Conservation (phyloP, 1,140 invertebrate species). For the Chrysopa pallens region DNA sequence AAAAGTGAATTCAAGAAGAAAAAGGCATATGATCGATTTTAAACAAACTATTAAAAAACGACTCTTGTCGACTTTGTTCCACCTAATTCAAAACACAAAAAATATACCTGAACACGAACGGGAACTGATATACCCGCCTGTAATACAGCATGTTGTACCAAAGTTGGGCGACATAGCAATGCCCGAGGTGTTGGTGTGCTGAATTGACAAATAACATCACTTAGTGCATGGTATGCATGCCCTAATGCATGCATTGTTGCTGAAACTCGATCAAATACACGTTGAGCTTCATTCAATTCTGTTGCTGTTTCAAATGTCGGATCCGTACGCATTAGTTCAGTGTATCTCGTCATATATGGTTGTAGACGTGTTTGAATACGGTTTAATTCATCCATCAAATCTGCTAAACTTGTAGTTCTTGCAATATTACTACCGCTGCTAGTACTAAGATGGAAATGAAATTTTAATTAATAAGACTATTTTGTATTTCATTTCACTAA, state of each 20-base stretch:
- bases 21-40: too few species aligned
- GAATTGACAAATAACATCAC: slow-evolving; percentile 65
- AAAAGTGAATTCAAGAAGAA: too few species aligned
- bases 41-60: too few species aligned
- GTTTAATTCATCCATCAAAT: slow-evolving; percentile 35
- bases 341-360: slow-evolving; percentile 41
- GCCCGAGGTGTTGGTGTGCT: slow-evolving; percentile 43
- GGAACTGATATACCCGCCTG: slow-evolving; percentile 46
- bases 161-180: slow-evolving; percentile 48
- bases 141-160: slow-evolving; percentile 48
- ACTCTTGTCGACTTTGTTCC: too few species aligned
- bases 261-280: slow-evolving; percentile 48
- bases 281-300: slow-evolving; percentile 30
- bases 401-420: slow-evolving; percentile 34
- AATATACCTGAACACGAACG: slow-evolving; percentile 37
- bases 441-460: too few species aligned
- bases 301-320: slow-evolving; percentile 29
- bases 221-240: slow-evolving; percentile 74
- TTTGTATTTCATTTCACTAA: too few species aligned
- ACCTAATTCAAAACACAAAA: background rate
- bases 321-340: slow-evolving; percentile 35
- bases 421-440: slow-evolving; percentile 18
- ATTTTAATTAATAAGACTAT: too few species aligned
- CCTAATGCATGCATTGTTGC: slow-evolving; percentile 67
- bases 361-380: slow-evolving; percentile 38